A percentile compares a stretch with the other conserved stretches of the same genome.
Conservation (phyloP, 2,888 invertebrate genomes). For the Podotricha telesiphe region DNA sequence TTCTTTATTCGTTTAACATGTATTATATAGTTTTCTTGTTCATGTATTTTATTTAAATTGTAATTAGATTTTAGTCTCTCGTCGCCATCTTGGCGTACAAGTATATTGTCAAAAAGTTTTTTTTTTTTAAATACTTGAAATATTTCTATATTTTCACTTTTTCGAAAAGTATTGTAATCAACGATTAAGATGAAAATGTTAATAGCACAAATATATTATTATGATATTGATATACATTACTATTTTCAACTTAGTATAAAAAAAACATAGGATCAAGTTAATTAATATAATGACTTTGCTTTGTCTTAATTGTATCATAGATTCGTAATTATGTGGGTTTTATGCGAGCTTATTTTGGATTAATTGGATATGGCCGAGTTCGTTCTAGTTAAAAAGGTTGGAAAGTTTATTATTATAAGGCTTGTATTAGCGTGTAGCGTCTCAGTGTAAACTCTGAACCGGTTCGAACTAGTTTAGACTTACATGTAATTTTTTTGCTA, state of each 20-base stretch:
- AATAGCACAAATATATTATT: slow-evolving; percentile 29
- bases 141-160: background rate
- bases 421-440: slow-evolving; percentile 3
- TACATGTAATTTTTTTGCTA: slow-evolving; percentile 8
- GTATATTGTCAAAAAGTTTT: background rate
- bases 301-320: background rate
- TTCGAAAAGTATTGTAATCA: background rate
- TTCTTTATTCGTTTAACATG: background rate
- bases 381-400: background rate
- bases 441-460: background rate
- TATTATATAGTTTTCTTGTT: too few relatives aligned
- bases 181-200: slow-evolving; percentile 11
- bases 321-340: slow-evolving; percentile 1
- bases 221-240: background rate
- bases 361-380: slow-evolving; percentile 7
- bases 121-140: background rate
- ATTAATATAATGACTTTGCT: slow-evolving; percentile 14
- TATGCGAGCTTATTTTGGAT: slow-evolving; percentile 23
- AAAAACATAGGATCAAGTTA: slow-evolving; percentile 8
- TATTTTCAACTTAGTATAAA: too few relatives aligned
- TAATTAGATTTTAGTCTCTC: background rate
- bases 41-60: background rate
- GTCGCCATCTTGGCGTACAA: background rate
- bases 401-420: background rate
- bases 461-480: background rate